A percentile compares a stretch with the other conserved stretches of the same genome.
Evolutionary conservation across 2,888 invertebrate species (phyloP).

Genomic region (Lasioglossum vierecki): DNA sequence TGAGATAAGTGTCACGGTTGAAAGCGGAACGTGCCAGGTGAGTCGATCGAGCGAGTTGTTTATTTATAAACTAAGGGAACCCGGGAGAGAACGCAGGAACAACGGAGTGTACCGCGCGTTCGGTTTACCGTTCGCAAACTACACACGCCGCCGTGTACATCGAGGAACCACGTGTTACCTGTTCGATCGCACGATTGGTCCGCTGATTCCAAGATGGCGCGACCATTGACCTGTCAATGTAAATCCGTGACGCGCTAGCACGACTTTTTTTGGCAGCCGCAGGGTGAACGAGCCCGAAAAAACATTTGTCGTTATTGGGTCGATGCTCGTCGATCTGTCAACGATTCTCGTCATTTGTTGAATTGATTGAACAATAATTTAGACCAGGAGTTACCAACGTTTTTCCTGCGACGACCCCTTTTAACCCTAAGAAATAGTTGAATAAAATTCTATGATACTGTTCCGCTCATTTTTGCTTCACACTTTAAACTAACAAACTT

Average conservation of each 20-base stretch:
- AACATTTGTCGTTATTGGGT: not conserved
- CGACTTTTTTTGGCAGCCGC: slow-evolving; percentile 15
- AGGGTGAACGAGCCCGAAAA: not conserved
- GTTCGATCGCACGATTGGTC: slow-evolving; percentile 59
- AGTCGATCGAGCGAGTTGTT: slow-evolving; percentile 57
- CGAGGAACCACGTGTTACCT: slow-evolving; percentile 49
- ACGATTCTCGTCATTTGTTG: not conserved
- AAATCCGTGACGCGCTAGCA: slow-evolving; percentile 25
- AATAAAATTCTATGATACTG: too few relatives aligned
- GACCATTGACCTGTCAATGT: slow-evolving; percentile 59
- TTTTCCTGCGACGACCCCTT: too few relatives aligned
- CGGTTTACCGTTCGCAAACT: slow-evolving; percentile 67
- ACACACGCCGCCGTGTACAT: slow-evolving; percentile 36
- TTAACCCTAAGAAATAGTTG: too few relatives aligned
- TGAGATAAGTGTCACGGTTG: slow-evolving; percentile 64
- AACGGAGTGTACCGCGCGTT: slow-evolving; percentile 50
- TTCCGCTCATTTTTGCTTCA: too few relatives aligned
- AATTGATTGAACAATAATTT: not conserved
- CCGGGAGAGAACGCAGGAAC: slow-evolving; percentile 56
- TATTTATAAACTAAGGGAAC: slow-evolving; percentile 68
- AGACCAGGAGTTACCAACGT: not conserved
- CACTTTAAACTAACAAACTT: too few relatives aligned
- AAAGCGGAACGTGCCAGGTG: slow-evolving; percentile 63
- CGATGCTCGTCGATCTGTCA: not conserved
- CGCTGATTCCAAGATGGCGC: slow-evolving; percentile 60